Base-by-base conservation (phyloP, 2,888 invertebrate genomes). In the Orthosia gothica region DNA sequence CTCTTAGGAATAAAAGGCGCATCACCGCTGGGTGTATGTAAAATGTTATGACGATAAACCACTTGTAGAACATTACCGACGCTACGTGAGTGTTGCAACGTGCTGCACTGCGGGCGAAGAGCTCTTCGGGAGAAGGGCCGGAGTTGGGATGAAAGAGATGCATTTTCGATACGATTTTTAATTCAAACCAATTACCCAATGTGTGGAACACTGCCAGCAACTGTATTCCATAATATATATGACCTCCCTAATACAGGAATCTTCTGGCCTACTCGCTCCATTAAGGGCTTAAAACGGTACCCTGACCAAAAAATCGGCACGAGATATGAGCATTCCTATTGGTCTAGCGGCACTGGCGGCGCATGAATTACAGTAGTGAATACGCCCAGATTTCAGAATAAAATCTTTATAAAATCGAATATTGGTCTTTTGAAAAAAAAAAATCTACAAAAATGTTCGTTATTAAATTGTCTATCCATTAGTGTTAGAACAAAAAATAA, bases 21-120 rank as follows among this genome's bases (percentile, higher is more conserved):
- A 82, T 89, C 91, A 89, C 83, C 79, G 86, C 88, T 81, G 87
- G 61, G 49, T 72, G 78, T 74, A 82, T 88, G 88, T 89, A 87
- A 79, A 89, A 86, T 95, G 92, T 95, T 95, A 91, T 94, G 92
- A 93, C 79, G 87, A 92, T 93, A 95, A 95, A 95, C 95, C 93
- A 91, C 91, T 91, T 85, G 89, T 89, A 75, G 84, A 73, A 82
- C 84, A 85, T 86, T 88, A 85, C 87, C 70, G 74, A 73, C 58
- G 70, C 59, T 58, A 49, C 59, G 57, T 52, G 69, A 70, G 80
- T 83, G 89, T 88, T 91, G 90, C 88, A 89, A 90, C 82, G 67
- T 68, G 72, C 70, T 87, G 84, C 80, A 63, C 76, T 78, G 70
- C 76, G 55, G 77, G 64, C 76, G 70, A 61, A 47, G 65, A 45